Percentiles rank a stretch among this genome's conserved stretches.
Conservation (phyloP, 2,888 invertebrate genomes). For the Microchrysa polita region DNA sequence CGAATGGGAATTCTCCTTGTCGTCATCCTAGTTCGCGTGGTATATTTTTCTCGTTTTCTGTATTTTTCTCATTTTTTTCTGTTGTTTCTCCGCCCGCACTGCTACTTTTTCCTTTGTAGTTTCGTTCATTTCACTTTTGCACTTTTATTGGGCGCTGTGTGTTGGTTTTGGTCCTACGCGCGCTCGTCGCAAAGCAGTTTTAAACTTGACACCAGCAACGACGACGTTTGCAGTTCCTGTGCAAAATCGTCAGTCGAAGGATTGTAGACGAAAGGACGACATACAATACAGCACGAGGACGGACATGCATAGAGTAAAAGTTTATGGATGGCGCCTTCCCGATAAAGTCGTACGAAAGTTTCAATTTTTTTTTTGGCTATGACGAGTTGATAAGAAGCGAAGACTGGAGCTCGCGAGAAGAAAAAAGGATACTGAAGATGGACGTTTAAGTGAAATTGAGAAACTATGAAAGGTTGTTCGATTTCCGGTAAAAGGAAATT, state of each 20-base stretch:
- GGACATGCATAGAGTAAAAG: not conserved
- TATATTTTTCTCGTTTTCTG: not conserved
- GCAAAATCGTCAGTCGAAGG: not conserved
- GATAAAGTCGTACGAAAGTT: not conserved
- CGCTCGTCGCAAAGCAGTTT: slow-evolving; percentile 23
- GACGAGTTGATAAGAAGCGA: slow-evolving; percentile 20
- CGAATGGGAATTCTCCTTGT: slow-evolving; percentile 10
- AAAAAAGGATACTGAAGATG: not conserved
- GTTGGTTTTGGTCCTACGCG: slow-evolving; percentile 22
- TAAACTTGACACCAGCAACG: slow-evolving; percentile 33
- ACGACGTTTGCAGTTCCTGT: slow-evolving; percentile 35
- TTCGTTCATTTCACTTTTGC: slow-evolving; percentile 42
- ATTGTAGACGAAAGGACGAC: not conserved
- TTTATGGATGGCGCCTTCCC: slow-evolving; percentile 27
- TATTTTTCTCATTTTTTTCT: not conserved
- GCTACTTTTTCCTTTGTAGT: slow-evolving; percentile 36
- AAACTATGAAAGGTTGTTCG: not conserved
- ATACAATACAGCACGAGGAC: not conserved
- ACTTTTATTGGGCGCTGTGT: slow-evolving; percentile 30
- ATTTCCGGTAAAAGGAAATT: slow-evolving; percentile 5
- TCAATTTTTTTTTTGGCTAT: too few species aligned
- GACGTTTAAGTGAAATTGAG: not conserved
- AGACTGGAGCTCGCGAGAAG: slow-evolving; percentile 5
- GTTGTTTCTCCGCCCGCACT: slow-evolving; percentile 7
- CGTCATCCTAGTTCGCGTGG: too few species aligned